Conservation (phyloP, 2,888 invertebrate genomes). For the Cephus rjabovi region DNA sequence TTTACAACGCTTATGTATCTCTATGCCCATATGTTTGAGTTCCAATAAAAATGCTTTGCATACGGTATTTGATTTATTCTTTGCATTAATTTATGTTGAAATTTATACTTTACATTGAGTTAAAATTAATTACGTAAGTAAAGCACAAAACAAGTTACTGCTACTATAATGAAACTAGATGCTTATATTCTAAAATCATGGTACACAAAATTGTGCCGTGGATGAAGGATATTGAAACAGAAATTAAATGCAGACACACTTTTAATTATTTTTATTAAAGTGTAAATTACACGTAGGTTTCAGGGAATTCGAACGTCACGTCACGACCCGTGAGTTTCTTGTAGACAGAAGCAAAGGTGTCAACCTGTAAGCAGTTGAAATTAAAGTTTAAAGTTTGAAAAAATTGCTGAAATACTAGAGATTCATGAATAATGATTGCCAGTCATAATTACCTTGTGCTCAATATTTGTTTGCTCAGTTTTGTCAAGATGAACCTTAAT, state of each 20-base stretch:
- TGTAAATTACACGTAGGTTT: slow-evolving; percentile 87
- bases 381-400: slow-evolving; percentile 13
- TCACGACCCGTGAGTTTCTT: slow-evolving; percentile 99
- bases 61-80: background rate
- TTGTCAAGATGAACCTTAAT: slow-evolving; percentile 99
- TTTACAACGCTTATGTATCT: slow-evolving; percentile 19
- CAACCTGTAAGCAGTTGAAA: slow-evolving; percentile 77
- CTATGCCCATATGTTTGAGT: slow-evolving; percentile 11
- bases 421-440: slow-evolving; percentile 12
- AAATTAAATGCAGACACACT: background rate
- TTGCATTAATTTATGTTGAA: background rate
- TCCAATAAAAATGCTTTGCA: slow-evolving; percentile 14
- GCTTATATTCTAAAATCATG: background rate
- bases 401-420: background rate
- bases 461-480: slow-evolving; percentile 98
- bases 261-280: slow-evolving; percentile 32
- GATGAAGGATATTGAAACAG: background rate
- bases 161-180: background rate
- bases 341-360: slow-evolving; percentile 98
- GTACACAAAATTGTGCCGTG: background rate
- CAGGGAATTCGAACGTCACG: slow-evolving; percentile 99
- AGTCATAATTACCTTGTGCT: slow-evolving; percentile 86
- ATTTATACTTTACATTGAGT: background rate
- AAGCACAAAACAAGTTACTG: background rate
- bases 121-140: background rate